A percentile compares a stretch with the other conserved stretches of the same genome.
Conservation (phyloP, 2,797 vertebrate genomes). For the Falco peregrinus region DNA sequence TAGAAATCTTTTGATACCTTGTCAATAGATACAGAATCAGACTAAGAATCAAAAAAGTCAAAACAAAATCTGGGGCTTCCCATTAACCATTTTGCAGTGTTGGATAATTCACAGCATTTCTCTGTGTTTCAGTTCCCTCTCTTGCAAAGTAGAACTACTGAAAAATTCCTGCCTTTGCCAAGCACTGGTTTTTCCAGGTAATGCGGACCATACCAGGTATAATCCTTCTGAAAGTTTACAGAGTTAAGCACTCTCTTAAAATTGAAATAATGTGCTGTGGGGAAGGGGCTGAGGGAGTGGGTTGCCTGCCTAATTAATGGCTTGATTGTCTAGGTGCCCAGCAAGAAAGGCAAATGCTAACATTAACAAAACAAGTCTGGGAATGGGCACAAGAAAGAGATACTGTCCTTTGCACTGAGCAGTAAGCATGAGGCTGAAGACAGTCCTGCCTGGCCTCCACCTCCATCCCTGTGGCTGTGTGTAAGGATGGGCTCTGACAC, state of each 20-base stretch:
- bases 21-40: not conserved
- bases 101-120: not conserved
- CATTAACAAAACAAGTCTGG: not conserved
- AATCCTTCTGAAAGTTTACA: not conserved
- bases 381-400: not conserved
- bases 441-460: not conserved
- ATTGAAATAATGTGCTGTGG: not conserved
- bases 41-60: not conserved
- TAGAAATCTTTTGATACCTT: not conserved
- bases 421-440: not conserved
- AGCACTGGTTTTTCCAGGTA: not conserved
- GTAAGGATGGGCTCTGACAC: not conserved
- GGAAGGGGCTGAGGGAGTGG: too few relatives aligned
- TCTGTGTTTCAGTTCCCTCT: not conserved
- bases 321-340: not conserved
- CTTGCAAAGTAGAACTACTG: not conserved
- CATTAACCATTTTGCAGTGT: not conserved
- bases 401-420: not conserved
- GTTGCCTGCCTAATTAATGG: not conserved
- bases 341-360: rapidly evolving
- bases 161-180: not conserved
- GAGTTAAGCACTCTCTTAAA: not conserved
- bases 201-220: not conserved
- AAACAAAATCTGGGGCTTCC: not conserved
- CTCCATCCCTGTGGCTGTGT: rapidly evolving